Evolutionary conservation across 1,140 invertebrate species (phyloP).

Genomic region (Neodiprion pinetum): DNA sequence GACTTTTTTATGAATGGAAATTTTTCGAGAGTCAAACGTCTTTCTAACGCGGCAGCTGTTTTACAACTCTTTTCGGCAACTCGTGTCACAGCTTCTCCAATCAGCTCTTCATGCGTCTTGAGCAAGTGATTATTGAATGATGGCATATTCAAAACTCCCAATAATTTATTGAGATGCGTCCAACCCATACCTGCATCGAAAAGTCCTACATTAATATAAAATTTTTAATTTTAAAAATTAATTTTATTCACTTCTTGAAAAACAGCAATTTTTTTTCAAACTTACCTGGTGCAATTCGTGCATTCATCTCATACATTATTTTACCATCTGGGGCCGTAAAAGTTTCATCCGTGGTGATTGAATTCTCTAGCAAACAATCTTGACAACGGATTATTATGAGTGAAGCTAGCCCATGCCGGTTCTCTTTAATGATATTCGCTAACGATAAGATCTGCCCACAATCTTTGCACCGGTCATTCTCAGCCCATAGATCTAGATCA

Average conservation of each 20-base stretch:
- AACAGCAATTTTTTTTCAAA: neutral
- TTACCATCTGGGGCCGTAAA: conserved; percentile 4
- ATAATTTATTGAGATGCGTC: conserved; percentile 5
- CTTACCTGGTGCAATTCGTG: conserved; percentile 6
- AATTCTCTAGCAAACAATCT: conserved; percentile 1
- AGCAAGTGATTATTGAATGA: conserved; percentile 5
- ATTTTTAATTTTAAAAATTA: conserved; percentile 8
- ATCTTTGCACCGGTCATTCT: neutral
- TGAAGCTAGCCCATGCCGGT: conserved; percentile 3
- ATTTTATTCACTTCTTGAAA: conserved; percentile 5
- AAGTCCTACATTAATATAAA: conserved; percentile 2
- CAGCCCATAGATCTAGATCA: conserved; percentile 1
- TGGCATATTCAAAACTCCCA: conserved; percentile 7
- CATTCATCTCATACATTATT: neutral
- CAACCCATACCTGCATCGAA: neutral
- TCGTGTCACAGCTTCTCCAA: conserved; percentile 4
- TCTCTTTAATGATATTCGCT: conserved; percentile 7
- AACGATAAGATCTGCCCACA: conserved; percentile 7
- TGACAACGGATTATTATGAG: conserved; percentile 4
- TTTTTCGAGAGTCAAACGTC: conserved; percentile 7
- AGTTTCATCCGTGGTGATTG: conserved; percentile 4
- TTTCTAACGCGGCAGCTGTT: conserved; percentile 4
- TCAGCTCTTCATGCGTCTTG: conserved; percentile 4
- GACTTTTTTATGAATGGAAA: conserved; percentile 1
- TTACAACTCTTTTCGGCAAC: conserved; percentile 7